Conservation (phyloP, 2,888 invertebrate species). For the Drosophila kokeensis region DNA sequence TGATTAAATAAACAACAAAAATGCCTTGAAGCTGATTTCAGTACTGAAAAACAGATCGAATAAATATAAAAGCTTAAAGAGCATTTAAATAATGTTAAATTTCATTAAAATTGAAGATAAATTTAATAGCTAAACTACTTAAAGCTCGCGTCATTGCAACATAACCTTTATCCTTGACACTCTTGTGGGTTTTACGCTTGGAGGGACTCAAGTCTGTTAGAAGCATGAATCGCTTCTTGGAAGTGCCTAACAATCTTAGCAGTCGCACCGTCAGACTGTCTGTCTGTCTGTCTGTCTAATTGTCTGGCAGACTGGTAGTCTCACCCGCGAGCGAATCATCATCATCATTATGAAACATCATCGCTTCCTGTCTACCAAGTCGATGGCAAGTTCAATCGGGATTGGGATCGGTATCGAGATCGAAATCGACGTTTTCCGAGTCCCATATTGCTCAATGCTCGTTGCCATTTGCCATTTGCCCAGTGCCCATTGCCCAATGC, state of each 20-base stretch:
- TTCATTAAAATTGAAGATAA: background rate
- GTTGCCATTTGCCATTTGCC: slow-evolving; percentile 31
- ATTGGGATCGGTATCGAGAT: slow-evolving; percentile 28
- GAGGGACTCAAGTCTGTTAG: slow-evolving; percentile 27
- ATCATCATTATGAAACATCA: slow-evolving; percentile 42
- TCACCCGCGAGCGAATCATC: slow-evolving; percentile 26
- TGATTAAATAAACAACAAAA: background rate
- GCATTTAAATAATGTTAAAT: background rate
- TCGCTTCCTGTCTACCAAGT: slow-evolving; percentile 60
- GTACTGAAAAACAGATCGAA: background rate
- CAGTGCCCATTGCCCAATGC: slow-evolving; percentile 32
- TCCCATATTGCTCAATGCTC: slow-evolving; percentile 52
- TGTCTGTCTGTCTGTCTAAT: slow-evolving; percentile 2
- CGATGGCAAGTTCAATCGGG: slow-evolving; percentile 38
- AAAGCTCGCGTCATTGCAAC: slow-evolving; percentile 36
- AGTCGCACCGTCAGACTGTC: slow-evolving; percentile 9
- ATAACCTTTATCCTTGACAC: slow-evolving; percentile 16
- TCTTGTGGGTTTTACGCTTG: slow-evolving; percentile 27
- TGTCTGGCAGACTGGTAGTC: slow-evolving; percentile 16
- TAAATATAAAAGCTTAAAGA: background rate
- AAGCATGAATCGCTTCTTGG: slow-evolving; percentile 48
- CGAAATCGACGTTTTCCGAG: slow-evolving; percentile 37
- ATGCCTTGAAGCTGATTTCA: background rate
- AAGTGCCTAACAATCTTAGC: slow-evolving; percentile 33
- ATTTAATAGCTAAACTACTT: background rate